Base-by-base conservation (phyloP, 2,113 vertebrate species). In the Hoplias malabaricus region DNA sequence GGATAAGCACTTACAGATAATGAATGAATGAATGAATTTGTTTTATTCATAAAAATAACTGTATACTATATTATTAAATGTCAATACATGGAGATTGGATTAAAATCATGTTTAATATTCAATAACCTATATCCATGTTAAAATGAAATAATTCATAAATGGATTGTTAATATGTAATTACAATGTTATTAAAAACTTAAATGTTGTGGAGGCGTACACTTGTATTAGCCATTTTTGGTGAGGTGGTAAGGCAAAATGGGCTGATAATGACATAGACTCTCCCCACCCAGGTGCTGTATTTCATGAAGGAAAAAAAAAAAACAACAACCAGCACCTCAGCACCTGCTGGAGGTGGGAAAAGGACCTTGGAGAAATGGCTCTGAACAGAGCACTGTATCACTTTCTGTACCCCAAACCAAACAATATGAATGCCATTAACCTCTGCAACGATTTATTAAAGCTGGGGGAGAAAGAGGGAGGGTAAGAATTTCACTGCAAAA, bases 371-470 rank as follows among this genome's bases (percentile, higher is more conserved):
- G 73, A 72, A 67, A 65, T 68, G 31, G 33, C 8, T 38, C 33
- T 23, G 42, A 29, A 7, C 29, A 46, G 11, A 25, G 16, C 46
- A 12, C 29, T 21, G 12, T 40, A 13, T n/a, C 53, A 16, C 21
- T 54, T 50, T 73, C 50, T 42, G 43, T 11, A 48, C 13, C 36
- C 16, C 43, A 57, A 73, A 73, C 38, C 31, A 42, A 63, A 48
- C 46, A 66, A n/a, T 43, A 67, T 34, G 27, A 61, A 56, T 69
- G 36, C 25, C 23, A 74, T 73, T 67, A 78, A 73, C 29, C 48
- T 50, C 19, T 34, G 46, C 12, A 56, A 29, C n/a, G 25, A 57
- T 59, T 53, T 73, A 68, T 62, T 73, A 48, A 53, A 42, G 57
- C 25, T 54, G 29, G 43, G 31, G 56, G 25, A 54, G 5, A 19